Conservation (phyloP, 2,113 vertebrate species). For the Dissostichus mawsoni region DNA sequence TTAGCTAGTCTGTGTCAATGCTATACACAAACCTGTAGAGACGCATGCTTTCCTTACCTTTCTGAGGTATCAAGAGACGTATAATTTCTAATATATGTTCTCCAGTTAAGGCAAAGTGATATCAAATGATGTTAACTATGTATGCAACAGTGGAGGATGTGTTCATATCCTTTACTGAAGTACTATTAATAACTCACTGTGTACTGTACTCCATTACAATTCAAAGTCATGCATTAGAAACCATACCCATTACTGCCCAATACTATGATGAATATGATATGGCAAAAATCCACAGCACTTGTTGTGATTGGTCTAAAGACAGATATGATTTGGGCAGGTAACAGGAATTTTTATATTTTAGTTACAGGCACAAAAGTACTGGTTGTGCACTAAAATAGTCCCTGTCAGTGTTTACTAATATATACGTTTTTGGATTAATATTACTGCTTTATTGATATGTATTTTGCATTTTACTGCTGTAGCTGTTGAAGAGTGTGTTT, state of each 20-base stretch:
- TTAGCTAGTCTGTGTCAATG: conserved; percentile 4
- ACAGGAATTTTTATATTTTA: too few relatives aligned
- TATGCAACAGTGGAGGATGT: background rate
- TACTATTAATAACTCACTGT: background rate
- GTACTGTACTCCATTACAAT: background rate
- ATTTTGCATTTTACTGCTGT: background rate
- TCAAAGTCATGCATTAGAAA: too few relatives aligned
- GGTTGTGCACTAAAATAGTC: background rate
- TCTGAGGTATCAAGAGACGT: background rate
- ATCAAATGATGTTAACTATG: background rate
- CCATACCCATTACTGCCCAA: background rate
- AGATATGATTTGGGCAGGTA: background rate
- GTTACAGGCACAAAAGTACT: too few relatives aligned
- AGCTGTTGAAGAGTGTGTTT: background rate
- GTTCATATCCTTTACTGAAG: background rate
- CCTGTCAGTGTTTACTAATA: background rate
- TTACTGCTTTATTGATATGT: background rate
- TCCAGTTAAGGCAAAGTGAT: background rate
- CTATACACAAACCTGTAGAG: background rate
- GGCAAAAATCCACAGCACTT: background rate
- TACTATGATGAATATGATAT: background rate
- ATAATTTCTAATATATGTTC: background rate
- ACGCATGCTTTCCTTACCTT: background rate
- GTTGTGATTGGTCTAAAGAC: background rate
- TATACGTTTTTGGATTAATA: background rate